Evolutionary conservation across 1,140 invertebrate genomes (phyloP).

Genomic region (Rhopalosiphum padi): DNA sequence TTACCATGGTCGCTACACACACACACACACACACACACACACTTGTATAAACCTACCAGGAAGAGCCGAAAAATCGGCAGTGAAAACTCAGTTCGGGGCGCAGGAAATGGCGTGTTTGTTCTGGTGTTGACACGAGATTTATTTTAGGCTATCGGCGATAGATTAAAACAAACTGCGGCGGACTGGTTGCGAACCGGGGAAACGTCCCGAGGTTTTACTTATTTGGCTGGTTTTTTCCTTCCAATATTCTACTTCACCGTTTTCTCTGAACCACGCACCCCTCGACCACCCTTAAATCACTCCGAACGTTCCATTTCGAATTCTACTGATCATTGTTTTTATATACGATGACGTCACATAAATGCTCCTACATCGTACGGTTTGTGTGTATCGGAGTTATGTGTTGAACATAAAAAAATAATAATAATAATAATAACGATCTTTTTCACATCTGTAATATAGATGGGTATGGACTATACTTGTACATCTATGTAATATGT

Average conservation of each 20-base stretch:
- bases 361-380: neutral
- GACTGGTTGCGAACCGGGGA: conserved; percentile 43
- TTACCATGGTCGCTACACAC: neutral
- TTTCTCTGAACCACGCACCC: neutral
- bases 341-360: conserved; percentile 21
- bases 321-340: conserved; percentile 49
- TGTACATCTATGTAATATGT: neutral
- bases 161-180: conserved; percentile 50
- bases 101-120: conserved; percentile 47
- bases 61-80: conserved; percentile 23
- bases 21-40: neutral
- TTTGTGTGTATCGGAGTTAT: neutral
- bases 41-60: neutral
- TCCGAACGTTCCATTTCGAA: conserved; percentile 14
- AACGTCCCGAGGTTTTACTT: conserved; percentile 39
- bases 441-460: neutral
- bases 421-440: conserved; percentile 9
- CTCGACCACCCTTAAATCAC: neutral
- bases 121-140: conserved; percentile 56
- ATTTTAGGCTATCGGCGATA: conserved; percentile 52
- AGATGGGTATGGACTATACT: neutral
- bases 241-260: neutral
- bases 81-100: neutral
- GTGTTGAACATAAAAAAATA: neutral
- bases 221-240: conserved; percentile 28